Evolutionary conservation across 2,797 vertebrate species (phyloP), one percentile per base, ranked within the genome.

Genomic region (Buceros bicornis): DNA sequence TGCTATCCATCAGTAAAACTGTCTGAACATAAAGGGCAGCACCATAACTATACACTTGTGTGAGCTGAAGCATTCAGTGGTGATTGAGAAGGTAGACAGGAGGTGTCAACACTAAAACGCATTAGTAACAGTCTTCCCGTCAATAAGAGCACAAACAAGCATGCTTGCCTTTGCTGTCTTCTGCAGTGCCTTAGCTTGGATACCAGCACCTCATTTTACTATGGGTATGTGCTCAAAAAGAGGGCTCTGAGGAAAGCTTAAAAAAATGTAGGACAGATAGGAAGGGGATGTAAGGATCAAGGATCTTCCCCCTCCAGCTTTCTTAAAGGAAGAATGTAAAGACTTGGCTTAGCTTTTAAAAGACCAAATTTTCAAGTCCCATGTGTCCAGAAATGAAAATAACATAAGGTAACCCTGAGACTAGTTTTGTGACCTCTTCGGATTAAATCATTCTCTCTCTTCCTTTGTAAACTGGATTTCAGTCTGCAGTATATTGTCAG

Each of bases 391-490:
- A 84, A 94, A 77, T 43, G 48, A 88, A 81, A 92, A 80, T 47
- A 94, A 61, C 35, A 16, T 89, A 65, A 62, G 17, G 31, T 71
- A 86, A 96, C 77, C 62, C 45, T 56, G 33, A 92, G 56, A 51
- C 56, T 80, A 72, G 20, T 84, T 77, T 79, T 70, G 56, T 71
- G 77, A 84, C 56, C 45, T 77, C 8, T 1, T 76, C 21, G 76
- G 85, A 71, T 89, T 60, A 93, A 91, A 33, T 37, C 92, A 66
- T 47, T 88, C 78, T 5, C 40, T 95, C 26, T 80, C 66, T 80
- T 53, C 47, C 64, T 90, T 91, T 84, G 70, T 92, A 93, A 91
- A 81, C 50, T 91, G 89, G 65, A 64, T 93, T 92, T 89, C 66
- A 84, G 82, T 54, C 83, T 82, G 42, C n/a, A 58, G 69, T 73